These are phyloP conservation scores for Delphinus delphis DNA, from an alignment of 2,113 vertebrate genomes.

Conservation along the genomic window DNA sequence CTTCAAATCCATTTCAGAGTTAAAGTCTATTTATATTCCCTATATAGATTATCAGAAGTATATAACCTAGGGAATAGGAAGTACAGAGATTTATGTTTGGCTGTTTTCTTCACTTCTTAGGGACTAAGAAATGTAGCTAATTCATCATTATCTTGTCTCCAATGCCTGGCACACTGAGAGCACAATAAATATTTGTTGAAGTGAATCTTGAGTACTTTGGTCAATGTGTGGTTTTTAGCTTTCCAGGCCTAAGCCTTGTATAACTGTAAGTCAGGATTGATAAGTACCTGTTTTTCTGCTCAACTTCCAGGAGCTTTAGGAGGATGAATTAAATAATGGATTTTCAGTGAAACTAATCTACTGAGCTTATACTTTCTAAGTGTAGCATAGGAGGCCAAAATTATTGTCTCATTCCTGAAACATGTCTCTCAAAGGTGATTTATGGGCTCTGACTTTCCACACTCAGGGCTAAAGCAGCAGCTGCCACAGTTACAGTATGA, in stretches of 20 bases:
- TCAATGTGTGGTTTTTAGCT: conserved; percentile 7
- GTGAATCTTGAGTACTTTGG: conserved; percentile 36
- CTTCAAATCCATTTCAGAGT: conserved; percentile 26
- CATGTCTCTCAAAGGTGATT: conserved; percentile 14
- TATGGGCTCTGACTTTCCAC: background rate
- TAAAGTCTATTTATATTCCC: background rate
- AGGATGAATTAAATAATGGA: conserved; percentile 40
- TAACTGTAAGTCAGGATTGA: conserved; percentile 41
- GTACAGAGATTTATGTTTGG: background rate
- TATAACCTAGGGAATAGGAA: conserved; percentile 20
- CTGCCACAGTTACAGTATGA: background rate
- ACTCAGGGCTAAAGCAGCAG: background rate
- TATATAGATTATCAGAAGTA: background rate
- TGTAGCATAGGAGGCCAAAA: background rate
- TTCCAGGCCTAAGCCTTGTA: background rate
- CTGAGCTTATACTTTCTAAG: conserved; percentile 47
- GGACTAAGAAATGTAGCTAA: conserved; percentile 6
- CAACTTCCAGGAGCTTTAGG: background rate
- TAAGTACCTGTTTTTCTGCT: conserved; percentile 35
- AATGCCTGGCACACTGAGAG: background rate
- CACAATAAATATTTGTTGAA: conserved; percentile 44
- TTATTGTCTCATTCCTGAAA: conserved; percentile 9
- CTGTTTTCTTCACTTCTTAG: conserved; percentile 21
- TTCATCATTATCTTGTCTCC: background rate
- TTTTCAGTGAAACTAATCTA: conserved; percentile 43